Evolutionary conservation across 1,140 invertebrate genomes (phyloP).

Genomic region (Dreissena rostriformis): DNA sequence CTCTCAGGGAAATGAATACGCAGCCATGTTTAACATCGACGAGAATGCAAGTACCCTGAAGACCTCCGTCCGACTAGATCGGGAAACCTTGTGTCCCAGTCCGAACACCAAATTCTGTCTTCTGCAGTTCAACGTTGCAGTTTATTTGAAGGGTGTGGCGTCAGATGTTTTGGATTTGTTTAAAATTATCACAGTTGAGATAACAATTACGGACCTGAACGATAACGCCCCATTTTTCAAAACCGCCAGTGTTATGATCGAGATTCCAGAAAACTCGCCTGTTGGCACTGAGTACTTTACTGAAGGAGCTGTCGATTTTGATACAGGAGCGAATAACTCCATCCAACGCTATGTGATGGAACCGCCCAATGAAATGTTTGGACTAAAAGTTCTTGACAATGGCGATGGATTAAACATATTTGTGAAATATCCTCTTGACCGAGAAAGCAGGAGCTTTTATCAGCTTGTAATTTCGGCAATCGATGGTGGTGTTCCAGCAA

Average conservation of each 20-base stretch:
- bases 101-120: slow-evolving; percentile 50
- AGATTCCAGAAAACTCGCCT: slow-evolving; percentile 80
- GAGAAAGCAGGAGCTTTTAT: slow-evolving; percentile 95
- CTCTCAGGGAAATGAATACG: slow-evolving; percentile 66
- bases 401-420: slow-evolving; percentile 69
- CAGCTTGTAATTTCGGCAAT: slow-evolving; percentile 92
- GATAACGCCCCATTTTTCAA: slow-evolving; percentile 94
- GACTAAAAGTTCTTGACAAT: slow-evolving; percentile 65
- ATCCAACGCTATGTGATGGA: slow-evolving; percentile 70
- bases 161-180: slow-evolving; percentile 64
- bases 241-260: slow-evolving; percentile 57
- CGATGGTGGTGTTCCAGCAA: slow-evolving; percentile 94
- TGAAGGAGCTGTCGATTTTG: slow-evolving; percentile 72
- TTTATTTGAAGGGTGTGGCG: slow-evolving; percentile 61
- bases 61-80: slow-evolving; percentile 67
- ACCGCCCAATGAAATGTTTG: slow-evolving; percentile 73
- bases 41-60: slow-evolving; percentile 70
- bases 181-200: slow-evolving; percentile 74
- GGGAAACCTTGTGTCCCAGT: slow-evolving; percentile 69
- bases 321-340: slow-evolving; percentile 85
- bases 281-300: slow-evolving; percentile 87
- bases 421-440: slow-evolving; percentile 85
- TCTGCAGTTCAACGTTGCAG: slow-evolving; percentile 71
- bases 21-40: slow-evolving; percentile 69
- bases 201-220: slow-evolving; percentile 88